Conservation (phyloP, 2,797 vertebrate species). For the Acestrorhynchus altus region DNA sequence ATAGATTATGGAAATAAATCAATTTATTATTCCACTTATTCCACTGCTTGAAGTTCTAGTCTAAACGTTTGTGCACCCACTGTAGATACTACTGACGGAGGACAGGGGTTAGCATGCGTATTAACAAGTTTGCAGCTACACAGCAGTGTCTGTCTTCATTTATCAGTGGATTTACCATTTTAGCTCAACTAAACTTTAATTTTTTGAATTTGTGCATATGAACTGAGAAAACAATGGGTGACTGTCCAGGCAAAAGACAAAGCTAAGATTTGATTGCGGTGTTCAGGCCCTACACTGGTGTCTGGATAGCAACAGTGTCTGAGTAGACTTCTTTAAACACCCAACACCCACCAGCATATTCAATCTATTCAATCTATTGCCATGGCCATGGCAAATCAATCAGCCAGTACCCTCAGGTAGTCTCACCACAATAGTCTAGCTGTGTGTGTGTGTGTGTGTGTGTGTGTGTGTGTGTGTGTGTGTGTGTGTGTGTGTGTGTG, state of each 20-base stretch:
- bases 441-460: conserved; percentile 29
- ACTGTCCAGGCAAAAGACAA: neutral
- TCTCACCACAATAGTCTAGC: conserved; percentile 46
- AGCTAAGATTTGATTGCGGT: neutral
- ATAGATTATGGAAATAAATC: too few species aligned
- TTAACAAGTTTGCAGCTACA: too few species aligned
- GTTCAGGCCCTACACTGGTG: neutral
- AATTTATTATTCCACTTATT: too few species aligned
- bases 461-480: conserved; percentile 51
- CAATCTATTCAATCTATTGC: conserved; percentile 45
- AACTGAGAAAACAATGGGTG: neutral
- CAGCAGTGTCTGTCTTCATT: too few species aligned
- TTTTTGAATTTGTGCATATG: too few species aligned
- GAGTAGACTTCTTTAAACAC: conserved; percentile 25
- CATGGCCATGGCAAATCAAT: conserved; percentile 51
- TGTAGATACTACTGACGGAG: too few species aligned
- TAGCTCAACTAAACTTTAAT: too few species aligned
- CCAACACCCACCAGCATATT: conserved; percentile 25
- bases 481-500: conserved; percentile 20
- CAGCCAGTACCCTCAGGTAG: conserved; percentile 30
- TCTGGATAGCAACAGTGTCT: neutral
- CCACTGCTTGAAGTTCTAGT: too few species aligned
- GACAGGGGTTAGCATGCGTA: too few species aligned
- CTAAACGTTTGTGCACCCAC: too few species aligned
- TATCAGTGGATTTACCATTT: too few species aligned